Base-by-base conservation (phyloP, 1,140 invertebrate genomes). In the Eueides isabella region DNA sequence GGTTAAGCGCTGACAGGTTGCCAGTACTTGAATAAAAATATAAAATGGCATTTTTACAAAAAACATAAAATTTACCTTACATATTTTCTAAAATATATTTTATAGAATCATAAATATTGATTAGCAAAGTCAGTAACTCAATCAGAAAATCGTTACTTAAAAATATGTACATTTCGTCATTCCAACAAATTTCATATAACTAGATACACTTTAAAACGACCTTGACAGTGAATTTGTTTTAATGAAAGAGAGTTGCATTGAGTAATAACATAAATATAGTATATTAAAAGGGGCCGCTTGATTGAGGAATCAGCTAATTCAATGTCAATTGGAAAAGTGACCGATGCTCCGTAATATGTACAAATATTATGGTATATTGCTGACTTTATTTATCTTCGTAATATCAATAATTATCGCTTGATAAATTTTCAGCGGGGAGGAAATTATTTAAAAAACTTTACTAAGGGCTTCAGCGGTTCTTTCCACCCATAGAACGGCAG, bases 241-340 rank as follows among this genome's bases (percentile, higher is more conserved):
- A 74, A 73, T 67, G 30, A 70, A 78, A 69, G 61, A 75, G 41
- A 30, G 66, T 76, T 67, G 71, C 44, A 62, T 63, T 70, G 33
- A 71, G 30, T 83, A 86, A 86, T 86, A 44, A 84, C 84, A 88
- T 85, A 87, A 85, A 85, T 82, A 77, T 81, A 29, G 76, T 64
- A 65, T 82, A 84, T 84, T 80, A 83, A 78, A 74, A 82, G 79
- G 87, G 89, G 87, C 64, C 63, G 81, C 78, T 85, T 90, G 80
- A 92, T 91, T 91, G 90, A 88, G 84, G 84, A 91, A 89, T 89
- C 66, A 84, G 69, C 61, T 86, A 90, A 91, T 92, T 92, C 83
- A 90, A 90, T 88, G 83, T 86, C 83, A 91, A 92, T 92, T 90
- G 86, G 76, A 80, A 84, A 80, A 85, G 78, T 70, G 68, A 70